Evolutionary conservation across 2,888 invertebrate species (phyloP), one percentile per base, ranked within the genome.

Genomic region (Cecidostiba fungosa): DNA sequence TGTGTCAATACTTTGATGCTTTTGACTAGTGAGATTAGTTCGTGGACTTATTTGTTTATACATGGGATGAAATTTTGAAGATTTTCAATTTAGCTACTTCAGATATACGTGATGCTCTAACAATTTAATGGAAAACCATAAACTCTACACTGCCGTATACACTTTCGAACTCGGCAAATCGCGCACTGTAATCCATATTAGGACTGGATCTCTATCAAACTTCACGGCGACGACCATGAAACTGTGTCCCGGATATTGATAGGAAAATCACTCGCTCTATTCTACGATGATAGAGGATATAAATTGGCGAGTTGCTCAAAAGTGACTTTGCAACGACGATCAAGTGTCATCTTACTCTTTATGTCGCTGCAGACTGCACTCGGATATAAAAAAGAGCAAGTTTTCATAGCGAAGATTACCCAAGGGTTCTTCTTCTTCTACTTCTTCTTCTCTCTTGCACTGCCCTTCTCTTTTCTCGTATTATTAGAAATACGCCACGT

Each of bases 391-490:
- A 72, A 39, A n/a, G 23, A n/a, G 23, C 3, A 43, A 72, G n/a
- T 72, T 72, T 43, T 43, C 36, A 72, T 23, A n/a, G 23, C 43
- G 72, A 23, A 72, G 23, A 72, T 72, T 43, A 72, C 39, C 43
- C 43, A 43, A 72, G 43, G 72, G 23, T 39, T 43, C 50, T 23
- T 16, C 59, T 36, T 10, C n/a, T 59, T 59, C 19, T 12, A 12
- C 54, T 6, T 50, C 70, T 70, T n/a, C n/a, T 32, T n/a, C 69
- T 47, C 29, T 50, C 29, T n/a, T 43, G 10, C 19, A 23, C 32
- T 47, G 14, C 12, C 16, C 66, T 23, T 47, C 23, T 26, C 66
- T 69, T 23, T 26, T 66, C 66, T 66, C 66, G 23, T 29, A 29
- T 59, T 39, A 77, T 29, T 19, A 70, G 19, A 12, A 54, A 23